These are phyloP conservation scores for Metopia argyrocephala DNA, from an alignment of 2,888 invertebrate species.

Conservation along the genomic window DNA sequence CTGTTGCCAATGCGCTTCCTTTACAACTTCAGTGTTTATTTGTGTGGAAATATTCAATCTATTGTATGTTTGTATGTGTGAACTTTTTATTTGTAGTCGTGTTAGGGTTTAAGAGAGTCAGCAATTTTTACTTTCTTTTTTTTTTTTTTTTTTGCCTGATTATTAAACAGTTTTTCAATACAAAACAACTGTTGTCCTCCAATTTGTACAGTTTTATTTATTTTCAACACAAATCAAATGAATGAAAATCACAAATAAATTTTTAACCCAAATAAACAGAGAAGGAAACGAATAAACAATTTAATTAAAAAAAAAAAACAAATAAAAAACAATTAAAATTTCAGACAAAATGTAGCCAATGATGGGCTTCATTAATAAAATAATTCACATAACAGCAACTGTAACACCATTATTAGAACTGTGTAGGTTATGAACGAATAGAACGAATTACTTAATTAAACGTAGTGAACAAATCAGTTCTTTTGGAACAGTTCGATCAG, in stretches of 20 bases:
- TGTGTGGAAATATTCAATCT: neutral
- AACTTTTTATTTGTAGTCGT: too few species aligned
- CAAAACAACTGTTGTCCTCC: neutral
- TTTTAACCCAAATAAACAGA: conserved; percentile 17
- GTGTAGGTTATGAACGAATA: too few species aligned
- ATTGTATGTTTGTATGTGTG: neutral
- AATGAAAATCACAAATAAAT: conserved; percentile 15
- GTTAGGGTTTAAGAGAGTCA: neutral
- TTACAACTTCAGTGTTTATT: neutral
- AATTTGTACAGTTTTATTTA: conserved; percentile 35
- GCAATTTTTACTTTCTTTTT: neutral
- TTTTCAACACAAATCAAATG: conserved; percentile 35
- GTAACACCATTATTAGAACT: too few species aligned
- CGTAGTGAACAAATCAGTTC: too few species aligned
- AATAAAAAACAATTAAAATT: too few species aligned
- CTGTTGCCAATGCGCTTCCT: neutral
- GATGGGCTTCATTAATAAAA: too few species aligned
- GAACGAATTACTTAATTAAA: too few species aligned
- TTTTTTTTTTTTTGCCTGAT: conserved; percentile 9
- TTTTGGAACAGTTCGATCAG: too few species aligned
- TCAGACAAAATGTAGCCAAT: too few species aligned
- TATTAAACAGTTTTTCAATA: conserved; percentile 43
- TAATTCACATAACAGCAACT: too few species aligned
- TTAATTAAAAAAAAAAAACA: too few species aligned
- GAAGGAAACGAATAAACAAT: too few species aligned